Percentiles rank a stretch among this genome's conserved stretches.
Conservation (phyloP, 2,888 invertebrate genomes). For the Doris montereyensis region DNA sequence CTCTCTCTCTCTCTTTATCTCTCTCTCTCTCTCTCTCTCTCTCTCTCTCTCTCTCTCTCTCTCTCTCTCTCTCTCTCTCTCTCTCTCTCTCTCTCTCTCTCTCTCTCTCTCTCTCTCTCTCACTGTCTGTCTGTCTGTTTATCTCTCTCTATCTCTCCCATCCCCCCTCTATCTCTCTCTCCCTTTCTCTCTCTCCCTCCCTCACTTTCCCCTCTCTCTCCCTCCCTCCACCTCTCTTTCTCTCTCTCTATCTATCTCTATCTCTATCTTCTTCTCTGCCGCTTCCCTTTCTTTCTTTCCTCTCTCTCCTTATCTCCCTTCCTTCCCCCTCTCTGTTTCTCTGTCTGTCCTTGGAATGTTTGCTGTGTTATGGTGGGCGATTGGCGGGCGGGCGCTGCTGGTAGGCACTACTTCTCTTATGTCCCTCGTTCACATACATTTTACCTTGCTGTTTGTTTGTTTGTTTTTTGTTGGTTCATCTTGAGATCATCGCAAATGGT, state of each 20-base stretch:
- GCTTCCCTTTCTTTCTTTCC: not conserved
- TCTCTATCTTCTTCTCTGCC: not conserved
- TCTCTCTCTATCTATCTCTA: not conserved
- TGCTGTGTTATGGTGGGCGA: too few species aligned
- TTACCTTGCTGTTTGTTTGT: too few species aligned
- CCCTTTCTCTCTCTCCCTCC: not conserved
- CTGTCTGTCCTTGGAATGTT: too few species aligned
- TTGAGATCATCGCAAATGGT: too few species aligned
- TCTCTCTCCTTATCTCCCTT: not conserved
- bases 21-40: too few species aligned
- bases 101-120: not conserved
- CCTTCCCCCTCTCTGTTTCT: too few species aligned
- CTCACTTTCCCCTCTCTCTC: not conserved
- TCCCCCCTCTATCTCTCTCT: conserved; percentile 1
- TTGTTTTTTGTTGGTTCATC: too few species aligned
- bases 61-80: conserved; percentile 29
- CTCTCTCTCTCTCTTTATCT: conserved; percentile 5
- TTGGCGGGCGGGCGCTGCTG: too few species aligned
- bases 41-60: not conserved
- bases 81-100: conserved; percentile 27
- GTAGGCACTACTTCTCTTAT: too few species aligned
- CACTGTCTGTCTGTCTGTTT: conserved; percentile 13
- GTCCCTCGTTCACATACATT: too few species aligned
- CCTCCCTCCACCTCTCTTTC: not conserved
- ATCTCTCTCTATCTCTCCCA: not conserved